Conservation (phyloP, 1,140 invertebrate genomes). For the Adoxophyes honmai region DNA sequence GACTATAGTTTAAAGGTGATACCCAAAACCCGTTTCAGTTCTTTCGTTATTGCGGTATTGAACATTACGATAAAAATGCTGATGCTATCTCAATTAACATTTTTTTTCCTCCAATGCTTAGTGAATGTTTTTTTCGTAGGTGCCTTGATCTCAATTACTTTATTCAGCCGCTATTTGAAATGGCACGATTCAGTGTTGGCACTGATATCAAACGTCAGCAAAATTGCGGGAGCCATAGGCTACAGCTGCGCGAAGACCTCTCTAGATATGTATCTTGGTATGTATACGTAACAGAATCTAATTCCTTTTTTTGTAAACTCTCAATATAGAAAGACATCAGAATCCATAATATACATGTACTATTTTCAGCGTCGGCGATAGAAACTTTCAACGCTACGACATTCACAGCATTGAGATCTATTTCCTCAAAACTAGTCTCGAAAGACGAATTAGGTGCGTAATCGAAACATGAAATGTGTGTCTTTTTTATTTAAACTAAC, state of each 20-base stretch:
- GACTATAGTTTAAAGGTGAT: too few relatives aligned
- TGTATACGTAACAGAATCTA: conserved; percentile 1
- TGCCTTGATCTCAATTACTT: conserved; percentile 54
- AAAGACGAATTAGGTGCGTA: conserved; percentile 83
- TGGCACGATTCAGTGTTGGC: conserved; percentile 62
- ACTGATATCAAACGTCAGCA: conserved; percentile 52
- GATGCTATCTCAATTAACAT: too few relatives aligned
- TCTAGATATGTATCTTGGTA: conserved; percentile 60
- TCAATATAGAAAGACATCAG: too few relatives aligned
- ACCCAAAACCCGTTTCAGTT: too few relatives aligned
- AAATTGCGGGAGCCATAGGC: conserved; percentile 44
- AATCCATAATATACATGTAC: conserved; percentile 57
- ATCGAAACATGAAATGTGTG: too few relatives aligned
- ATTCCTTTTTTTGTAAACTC: too few relatives aligned
- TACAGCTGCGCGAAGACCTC: conserved; percentile 47
- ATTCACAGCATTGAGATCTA: conserved; percentile 88
- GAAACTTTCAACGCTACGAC: conserved; percentile 88
- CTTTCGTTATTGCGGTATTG: too few relatives aligned
- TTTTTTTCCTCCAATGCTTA: conserved; percentile 1
- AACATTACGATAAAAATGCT: too few relatives aligned
- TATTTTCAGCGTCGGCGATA: conserved; percentile 81
- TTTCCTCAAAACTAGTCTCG: conserved; percentile 86
- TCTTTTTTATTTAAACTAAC: too few relatives aligned
- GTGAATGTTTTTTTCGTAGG: conserved; percentile 48
- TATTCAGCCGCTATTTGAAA: conserved; percentile 56